Percentiles rank a stretch among this genome's conserved stretches.
These are phyloP conservation scores for Platycercus adscitus DNA, from an alignment of 2,113 vertebrate genomes.

Conservation along the genomic window DNA sequence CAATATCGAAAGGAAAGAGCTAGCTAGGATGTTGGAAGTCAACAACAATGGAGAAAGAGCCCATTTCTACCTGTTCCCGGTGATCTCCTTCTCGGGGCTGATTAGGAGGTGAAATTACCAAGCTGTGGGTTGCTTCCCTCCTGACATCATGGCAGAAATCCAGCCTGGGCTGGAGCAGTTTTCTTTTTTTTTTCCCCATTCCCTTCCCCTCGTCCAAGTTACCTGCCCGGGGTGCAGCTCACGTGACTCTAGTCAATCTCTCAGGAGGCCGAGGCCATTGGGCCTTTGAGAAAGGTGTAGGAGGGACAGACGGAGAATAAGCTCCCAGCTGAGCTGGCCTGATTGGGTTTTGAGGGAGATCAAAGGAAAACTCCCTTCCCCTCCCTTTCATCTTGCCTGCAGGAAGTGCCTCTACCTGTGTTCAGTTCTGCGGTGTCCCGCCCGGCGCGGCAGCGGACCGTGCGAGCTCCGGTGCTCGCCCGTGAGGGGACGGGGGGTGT, in stretches of 20 bases:
- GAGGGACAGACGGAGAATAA: conserved; percentile 70
- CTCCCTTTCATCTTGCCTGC: background rate
- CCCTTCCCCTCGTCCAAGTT: conserved; percentile 73
- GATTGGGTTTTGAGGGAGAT: conserved; percentile 66
- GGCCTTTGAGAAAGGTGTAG: conserved; percentile 85
- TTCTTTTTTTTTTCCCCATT: background rate
- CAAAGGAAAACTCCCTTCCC: conserved; percentile 39
- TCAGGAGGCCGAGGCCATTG: conserved; percentile 70
- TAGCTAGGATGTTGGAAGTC: conserved; percentile 3
- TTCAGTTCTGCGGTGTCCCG: background rate
- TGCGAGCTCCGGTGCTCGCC: background rate
- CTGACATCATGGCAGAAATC: conserved; percentile 87
- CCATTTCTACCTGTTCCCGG: conserved; percentile 84
- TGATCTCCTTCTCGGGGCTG: conserved; percentile 77
- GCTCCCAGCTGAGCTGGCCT: conserved; percentile 43
- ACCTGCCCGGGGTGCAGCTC: conserved; percentile 85
- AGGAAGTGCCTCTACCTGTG: conserved; percentile 64
- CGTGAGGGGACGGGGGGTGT: accelerated
- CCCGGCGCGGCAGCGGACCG: background rate
- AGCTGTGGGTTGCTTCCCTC: conserved; percentile 82
- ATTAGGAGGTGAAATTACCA: conserved; percentile 80
- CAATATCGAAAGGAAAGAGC: conserved; percentile 74
- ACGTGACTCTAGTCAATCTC: conserved; percentile 76
- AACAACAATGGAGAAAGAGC: background rate
- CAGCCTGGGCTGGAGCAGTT: background rate